Evolutionary conservation across 1,140 invertebrate species (phyloP).

Genomic region (Acromyrmex charruanus): DNA sequence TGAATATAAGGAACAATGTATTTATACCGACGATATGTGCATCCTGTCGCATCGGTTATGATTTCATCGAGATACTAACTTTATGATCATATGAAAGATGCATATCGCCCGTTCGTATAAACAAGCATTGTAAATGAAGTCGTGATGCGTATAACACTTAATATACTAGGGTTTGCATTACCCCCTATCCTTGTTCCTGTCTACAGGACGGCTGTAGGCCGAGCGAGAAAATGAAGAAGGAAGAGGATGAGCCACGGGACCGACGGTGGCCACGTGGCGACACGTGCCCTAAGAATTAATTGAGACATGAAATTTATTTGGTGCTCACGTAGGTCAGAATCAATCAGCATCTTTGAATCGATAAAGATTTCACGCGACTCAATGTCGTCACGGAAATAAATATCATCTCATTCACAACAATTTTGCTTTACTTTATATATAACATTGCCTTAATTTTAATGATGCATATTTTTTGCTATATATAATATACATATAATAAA

Average conservation of each 20-base stretch:
- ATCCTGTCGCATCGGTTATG: constrained; percentile 43
- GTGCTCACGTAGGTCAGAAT: constrained; percentile 76
- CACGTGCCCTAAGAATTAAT: constrained; percentile 85
- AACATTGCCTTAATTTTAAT: not conserved
- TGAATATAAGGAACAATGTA: constrained; percentile 26
- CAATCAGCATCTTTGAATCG: constrained; percentile 67
- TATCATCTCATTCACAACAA: not conserved
- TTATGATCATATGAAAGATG: constrained; percentile 66
- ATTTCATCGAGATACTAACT: constrained; percentile 32
- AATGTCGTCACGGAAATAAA: not conserved
- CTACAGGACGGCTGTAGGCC: not conserved
- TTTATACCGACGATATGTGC: not conserved
- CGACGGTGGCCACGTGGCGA: constrained; percentile 81
- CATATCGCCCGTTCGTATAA: constrained; percentile 70
- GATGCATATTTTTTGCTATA: not conserved
- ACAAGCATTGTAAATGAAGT: constrained; percentile 68
- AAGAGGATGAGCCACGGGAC: constrained; percentile 24
- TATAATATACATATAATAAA: not conserved
- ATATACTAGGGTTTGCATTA: constrained; percentile 84
- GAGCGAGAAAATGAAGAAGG: constrained; percentile 15
- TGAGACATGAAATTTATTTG: constrained; percentile 86
- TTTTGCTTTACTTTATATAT: not conserved
- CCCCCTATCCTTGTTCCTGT: constrained; percentile 64
- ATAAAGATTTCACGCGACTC: constrained; percentile 35
- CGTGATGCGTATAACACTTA: constrained; percentile 73